Evolutionary conservation across 2,797 vertebrate species (phyloP).

Genomic region (Graptemys geographica): DNA sequence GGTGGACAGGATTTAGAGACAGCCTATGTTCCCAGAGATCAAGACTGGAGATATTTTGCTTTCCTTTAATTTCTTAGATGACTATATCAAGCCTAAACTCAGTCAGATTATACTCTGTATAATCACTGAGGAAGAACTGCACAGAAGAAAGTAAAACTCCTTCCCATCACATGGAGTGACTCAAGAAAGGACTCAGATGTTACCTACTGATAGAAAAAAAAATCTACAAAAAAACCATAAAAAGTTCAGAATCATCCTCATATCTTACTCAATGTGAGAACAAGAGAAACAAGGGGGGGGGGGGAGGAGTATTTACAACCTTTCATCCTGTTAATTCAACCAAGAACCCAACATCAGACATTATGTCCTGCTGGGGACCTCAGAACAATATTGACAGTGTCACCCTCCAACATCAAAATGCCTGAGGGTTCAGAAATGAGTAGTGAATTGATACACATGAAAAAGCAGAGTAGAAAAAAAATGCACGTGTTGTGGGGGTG

Average conservation of each 20-base stretch:
- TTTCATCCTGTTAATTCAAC: background rate
- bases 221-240: background rate
- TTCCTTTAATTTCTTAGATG: background rate
- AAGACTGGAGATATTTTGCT: background rate
- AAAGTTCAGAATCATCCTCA: background rate
- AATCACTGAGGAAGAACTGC: background rate
- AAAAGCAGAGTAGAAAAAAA: background rate
- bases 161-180: background rate
- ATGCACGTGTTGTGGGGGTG: background rate
- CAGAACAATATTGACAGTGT: background rate
- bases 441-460: background rate
- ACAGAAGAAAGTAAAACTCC: background rate
- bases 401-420: background rate
- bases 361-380: background rate
- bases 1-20: background rate
- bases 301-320: background rate
- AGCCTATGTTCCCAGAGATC: background rate
- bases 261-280: background rate
- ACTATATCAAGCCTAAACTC: background rate
- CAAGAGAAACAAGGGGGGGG: background rate
- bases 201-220: background rate
- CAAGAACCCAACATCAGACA: background rate
- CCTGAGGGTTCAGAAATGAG: background rate
- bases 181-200: background rate
- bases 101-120: background rate